Conservation (phyloP, 2,888 invertebrate genomes). For the Ornithoptera priamus region DNA sequence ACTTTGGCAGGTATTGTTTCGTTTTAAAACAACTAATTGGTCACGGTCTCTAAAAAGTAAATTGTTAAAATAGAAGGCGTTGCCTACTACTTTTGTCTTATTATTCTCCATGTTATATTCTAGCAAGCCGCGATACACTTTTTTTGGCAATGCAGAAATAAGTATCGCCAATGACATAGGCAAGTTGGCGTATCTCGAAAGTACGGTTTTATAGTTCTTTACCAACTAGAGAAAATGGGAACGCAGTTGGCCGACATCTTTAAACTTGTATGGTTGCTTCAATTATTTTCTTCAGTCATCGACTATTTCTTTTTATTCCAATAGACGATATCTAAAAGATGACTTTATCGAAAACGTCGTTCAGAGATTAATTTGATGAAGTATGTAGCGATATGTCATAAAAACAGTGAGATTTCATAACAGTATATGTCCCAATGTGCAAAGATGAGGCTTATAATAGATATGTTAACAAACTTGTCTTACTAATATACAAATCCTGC, state of each 20-base stretch:
- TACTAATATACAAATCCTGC: no score
- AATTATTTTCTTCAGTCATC: constrained; percentile 32
- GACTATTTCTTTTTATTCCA: background rate
- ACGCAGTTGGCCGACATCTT: constrained; percentile 34
- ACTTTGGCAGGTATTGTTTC: constrained; percentile 15
- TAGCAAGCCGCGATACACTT: constrained; percentile 8
- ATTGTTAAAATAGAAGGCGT: constrained; percentile 11
- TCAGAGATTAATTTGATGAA: constrained; percentile 51
- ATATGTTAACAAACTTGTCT: no score
- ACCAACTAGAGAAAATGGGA: constrained; percentile 34
- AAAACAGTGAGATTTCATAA: background rate
- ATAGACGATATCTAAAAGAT: constrained; percentile 9
- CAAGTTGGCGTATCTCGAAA: constrained; percentile 33
- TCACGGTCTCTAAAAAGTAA: constrained; percentile 24
- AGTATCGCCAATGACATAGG: constrained; percentile 27
- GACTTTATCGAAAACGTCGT: constrained; percentile 47
- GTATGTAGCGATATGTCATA: background rate
- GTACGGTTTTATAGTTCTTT: constrained; percentile 30
- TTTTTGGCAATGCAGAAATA: constrained; percentile 24
- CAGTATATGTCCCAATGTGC: background rate
- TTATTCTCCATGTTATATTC: constrained; percentile 5
- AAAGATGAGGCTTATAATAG: no score
- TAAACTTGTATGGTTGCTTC: constrained; percentile 24
- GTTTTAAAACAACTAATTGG: constrained; percentile 26
- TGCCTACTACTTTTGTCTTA: constrained; percentile 11